These are phyloP conservation scores for Barbus barbus DNA, from an alignment of 2,113 vertebrate genomes.

Conservation along the genomic window DNA sequence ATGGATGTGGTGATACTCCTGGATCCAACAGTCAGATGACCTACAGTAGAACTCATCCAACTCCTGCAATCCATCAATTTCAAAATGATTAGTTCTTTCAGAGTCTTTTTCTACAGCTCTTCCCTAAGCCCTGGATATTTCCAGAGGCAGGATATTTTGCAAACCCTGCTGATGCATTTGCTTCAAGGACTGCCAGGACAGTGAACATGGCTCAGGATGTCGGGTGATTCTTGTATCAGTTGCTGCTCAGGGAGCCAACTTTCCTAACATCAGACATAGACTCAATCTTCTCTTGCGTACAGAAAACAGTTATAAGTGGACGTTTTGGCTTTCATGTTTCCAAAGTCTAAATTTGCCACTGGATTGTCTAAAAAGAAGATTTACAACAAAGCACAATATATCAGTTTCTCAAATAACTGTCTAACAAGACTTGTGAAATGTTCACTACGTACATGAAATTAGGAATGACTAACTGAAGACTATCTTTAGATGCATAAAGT, in stretches of 20 bases:
- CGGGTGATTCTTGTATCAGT: slow-evolving; percentile 52
- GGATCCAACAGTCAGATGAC: slow-evolving; percentile 24
- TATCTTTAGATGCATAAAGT: background rate
- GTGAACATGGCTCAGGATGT: slow-evolving; percentile 38
- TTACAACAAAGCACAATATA: background rate
- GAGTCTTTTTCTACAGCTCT: slow-evolving; percentile 60
- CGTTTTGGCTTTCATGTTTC: slow-evolving; percentile 2
- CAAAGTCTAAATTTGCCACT: background rate
- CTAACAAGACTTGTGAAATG: background rate
- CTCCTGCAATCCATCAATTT: slow-evolving; percentile 57
- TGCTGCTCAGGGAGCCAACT: background rate
- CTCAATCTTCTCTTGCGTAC: slow-evolving; percentile 15
- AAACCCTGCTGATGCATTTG: slow-evolving; percentile 57
- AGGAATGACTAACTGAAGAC: background rate
- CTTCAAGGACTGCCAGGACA: slow-evolving; percentile 47
- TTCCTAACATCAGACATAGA: slow-evolving; percentile 40
- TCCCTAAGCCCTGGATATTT: slow-evolving; percentile 49
- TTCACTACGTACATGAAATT: background rate
- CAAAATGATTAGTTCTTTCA: slow-evolving; percentile 58
- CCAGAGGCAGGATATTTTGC: slow-evolving; percentile 50
- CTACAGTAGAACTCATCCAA: slow-evolving; percentile 23
- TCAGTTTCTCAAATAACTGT: background rate
- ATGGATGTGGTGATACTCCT: slow-evolving; percentile 3
- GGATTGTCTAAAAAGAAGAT: background rate
- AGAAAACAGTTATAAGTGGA: background rate